Evolutionary conservation across 2,888 invertebrate species (phyloP).

Genomic region (Pterostichus madidus): DNA sequence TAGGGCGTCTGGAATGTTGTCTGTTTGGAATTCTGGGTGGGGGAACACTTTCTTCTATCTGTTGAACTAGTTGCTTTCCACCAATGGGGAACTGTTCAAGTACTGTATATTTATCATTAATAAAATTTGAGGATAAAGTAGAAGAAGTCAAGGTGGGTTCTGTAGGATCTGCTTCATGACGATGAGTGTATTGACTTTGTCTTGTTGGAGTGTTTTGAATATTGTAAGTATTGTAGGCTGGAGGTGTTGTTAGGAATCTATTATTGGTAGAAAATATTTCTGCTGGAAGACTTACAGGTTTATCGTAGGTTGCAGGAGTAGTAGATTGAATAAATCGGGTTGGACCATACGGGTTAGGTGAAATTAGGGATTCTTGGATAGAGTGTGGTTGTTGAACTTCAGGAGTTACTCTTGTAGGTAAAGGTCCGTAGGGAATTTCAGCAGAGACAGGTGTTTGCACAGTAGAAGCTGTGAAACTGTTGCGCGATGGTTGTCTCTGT

Average conservation of each 20-base stretch:
- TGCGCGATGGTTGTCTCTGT: slow-evolving; percentile 56
- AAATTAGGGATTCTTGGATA: slow-evolving; percentile 42
- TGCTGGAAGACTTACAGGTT: slow-evolving; percentile 35
- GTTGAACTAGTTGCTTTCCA: slow-evolving; percentile 63
- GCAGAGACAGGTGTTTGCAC: slow-evolving; percentile 30
- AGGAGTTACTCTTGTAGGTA: slow-evolving; percentile 55
- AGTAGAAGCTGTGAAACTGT: slow-evolving; percentile 35
- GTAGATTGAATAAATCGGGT: slow-evolving; percentile 55
- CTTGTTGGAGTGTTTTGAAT: slow-evolving; percentile 49
- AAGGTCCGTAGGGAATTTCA: slow-evolving; percentile 62
- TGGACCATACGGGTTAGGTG: slow-evolving; percentile 61
- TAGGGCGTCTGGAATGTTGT: slow-evolving; percentile 46
- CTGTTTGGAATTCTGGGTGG: slow-evolving; percentile 60
- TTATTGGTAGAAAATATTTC: slow-evolving; percentile 63
- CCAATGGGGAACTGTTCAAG: slow-evolving; percentile 73
- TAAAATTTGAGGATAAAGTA: slow-evolving; percentile 62
- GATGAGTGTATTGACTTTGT: slow-evolving; percentile 48
- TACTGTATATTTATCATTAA: slow-evolving; percentile 72
- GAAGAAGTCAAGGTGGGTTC: slow-evolving; percentile 53
- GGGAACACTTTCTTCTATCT: slow-evolving; percentile 68
- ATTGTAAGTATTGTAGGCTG: slow-evolving; percentile 26
- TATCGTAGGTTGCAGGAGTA: slow-evolving; percentile 39
- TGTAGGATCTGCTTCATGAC: slow-evolving; percentile 48
- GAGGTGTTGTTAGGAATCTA: slow-evolving; percentile 50
- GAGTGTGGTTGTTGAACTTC: slow-evolving; percentile 49